phyloP scores from a whole-genome alignment of 2,797 vertebrate genomes.

The Epinephelus malabaricus region DNA sequence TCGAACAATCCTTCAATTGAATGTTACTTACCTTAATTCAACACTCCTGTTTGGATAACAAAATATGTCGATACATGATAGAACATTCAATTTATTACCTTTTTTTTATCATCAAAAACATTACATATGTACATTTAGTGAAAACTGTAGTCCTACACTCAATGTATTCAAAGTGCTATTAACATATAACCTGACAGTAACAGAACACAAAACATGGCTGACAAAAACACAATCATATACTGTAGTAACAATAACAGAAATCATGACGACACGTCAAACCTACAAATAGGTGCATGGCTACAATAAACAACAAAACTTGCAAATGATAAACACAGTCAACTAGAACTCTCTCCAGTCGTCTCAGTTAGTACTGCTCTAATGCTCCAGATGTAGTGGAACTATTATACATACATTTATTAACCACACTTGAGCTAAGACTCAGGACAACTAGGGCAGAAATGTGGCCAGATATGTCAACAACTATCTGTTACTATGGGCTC shows the following conservation, averaged over 20 bases:
- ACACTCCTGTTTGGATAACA: background rate
- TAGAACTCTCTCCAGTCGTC: slow-evolving; percentile 35
- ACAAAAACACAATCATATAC: slow-evolving; percentile 48
- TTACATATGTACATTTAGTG: slow-evolving; percentile 85
- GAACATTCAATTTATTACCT: slow-evolving; percentile 84
- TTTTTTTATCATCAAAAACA: slow-evolving; percentile 79
- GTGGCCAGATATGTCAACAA: slow-evolving; percentile 27
- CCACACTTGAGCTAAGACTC: slow-evolving; percentile 46
- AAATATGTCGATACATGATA: slow-evolving; percentile 29
- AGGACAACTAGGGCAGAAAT: slow-evolving; percentile 44
- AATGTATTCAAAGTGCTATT: slow-evolving; percentile 80
- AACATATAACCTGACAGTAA: slow-evolving; percentile 60
- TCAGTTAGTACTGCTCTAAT: slow-evolving; percentile 23
- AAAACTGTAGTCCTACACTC: slow-evolving; percentile 80
- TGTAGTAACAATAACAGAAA: slow-evolving; percentile 34
- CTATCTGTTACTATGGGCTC: slow-evolving; percentile 10
- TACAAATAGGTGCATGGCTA: slow-evolving; percentile 52
- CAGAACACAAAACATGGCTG: slow-evolving; percentile 51
- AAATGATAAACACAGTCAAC: slow-evolving; percentile 37
- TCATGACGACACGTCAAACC: slow-evolving; percentile 25
- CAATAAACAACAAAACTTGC: slow-evolving; percentile 37
- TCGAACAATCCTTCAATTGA: background rate
- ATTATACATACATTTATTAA: slow-evolving; percentile 45
- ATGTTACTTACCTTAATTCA: background rate
- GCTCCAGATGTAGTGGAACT: slow-evolving; percentile 40